Conservation (phyloP, 1,140 invertebrate species). For the Dinothrombium tinctorium region DNA sequence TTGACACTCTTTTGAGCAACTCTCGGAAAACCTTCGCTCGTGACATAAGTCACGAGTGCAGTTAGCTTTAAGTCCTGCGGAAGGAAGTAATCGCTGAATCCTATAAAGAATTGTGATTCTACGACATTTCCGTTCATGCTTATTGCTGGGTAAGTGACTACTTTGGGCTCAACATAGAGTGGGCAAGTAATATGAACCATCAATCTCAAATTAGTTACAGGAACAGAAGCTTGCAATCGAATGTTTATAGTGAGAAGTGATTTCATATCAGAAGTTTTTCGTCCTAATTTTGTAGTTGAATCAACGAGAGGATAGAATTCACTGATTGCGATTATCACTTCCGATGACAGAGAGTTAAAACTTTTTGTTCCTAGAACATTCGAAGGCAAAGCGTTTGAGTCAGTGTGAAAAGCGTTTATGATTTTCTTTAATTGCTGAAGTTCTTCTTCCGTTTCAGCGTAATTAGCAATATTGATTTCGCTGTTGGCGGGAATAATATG, state of each 20-base stretch:
- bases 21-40: neutral
- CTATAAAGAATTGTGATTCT: neutral
- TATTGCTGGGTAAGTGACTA: too few relatives aligned
- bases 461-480: conserved; percentile 29
- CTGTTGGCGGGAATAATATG: conserved; percentile 40
- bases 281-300: too few relatives aligned
- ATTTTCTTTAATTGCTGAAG: conserved; percentile 33
- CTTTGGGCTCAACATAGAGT: too few relatives aligned
- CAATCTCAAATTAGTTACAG: too few relatives aligned
- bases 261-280: too few relatives aligned
- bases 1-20: neutral
- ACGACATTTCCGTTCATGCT: neutral
- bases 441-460: conserved; percentile 40
- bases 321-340: too few relatives aligned
- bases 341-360: too few relatives aligned
- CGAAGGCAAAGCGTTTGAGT: neutral
- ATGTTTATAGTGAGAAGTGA: too few relatives aligned
- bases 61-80: neutral
- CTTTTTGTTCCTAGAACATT: too few relatives aligned
- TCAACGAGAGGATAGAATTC: too few relatives aligned
- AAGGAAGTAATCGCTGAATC: neutral
- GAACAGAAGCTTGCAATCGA: too few relatives aligned
- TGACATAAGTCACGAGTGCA: neutral
- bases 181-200: too few relatives aligned
- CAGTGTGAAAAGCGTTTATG: conserved; percentile 24